phyloP scores from a whole-genome alignment of 1,140 invertebrate genomes.

The Scaptomyza pallida region DNA sequence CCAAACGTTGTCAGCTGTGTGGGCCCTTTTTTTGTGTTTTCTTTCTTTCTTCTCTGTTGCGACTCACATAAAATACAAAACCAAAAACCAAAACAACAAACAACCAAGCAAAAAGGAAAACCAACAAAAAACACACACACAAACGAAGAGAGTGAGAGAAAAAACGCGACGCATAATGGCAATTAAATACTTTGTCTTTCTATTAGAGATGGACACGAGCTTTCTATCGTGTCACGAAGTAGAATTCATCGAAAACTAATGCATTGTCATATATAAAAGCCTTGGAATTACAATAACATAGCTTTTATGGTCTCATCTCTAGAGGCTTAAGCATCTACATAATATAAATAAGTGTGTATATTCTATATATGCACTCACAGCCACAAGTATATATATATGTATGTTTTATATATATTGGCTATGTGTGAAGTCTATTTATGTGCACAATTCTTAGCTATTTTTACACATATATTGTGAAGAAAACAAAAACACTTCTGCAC shows the following conservation, averaged over 20 bases:
- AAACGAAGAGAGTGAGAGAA: conserved; percentile 16
- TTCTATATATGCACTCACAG: no score
- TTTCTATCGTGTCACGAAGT: not conserved
- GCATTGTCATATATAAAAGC: no score
- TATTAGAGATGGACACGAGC: not conserved
- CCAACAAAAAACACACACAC: conserved; percentile 19
- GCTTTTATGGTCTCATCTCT: not conserved
- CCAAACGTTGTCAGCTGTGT: conserved; percentile 68
- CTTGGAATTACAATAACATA: no score
- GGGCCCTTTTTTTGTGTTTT: conserved; percentile 47
- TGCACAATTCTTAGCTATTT: conserved; percentile 43
- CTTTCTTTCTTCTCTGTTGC: conserved; percentile 4
- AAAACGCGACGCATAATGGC: conserved; percentile 61
- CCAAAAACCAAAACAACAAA: conserved; percentile 66
- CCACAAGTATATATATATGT: conserved; percentile 4
- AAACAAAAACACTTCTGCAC: conserved; percentile 13
- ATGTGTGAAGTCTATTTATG: conserved; percentile 10
- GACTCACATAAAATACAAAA: conserved; percentile 6
- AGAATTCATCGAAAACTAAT: no score
- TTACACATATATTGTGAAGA: conserved; percentile 20
- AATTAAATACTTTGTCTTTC: conserved; percentile 61
- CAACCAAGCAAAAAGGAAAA: conserved; percentile 35
- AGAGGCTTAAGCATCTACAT: conserved; percentile 2
- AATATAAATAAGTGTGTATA: not conserved
- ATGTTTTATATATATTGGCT: conserved; percentile 4